Conservation (phyloP, 2,797 vertebrate species). For the Xiphophorus birchmanni region DNA sequence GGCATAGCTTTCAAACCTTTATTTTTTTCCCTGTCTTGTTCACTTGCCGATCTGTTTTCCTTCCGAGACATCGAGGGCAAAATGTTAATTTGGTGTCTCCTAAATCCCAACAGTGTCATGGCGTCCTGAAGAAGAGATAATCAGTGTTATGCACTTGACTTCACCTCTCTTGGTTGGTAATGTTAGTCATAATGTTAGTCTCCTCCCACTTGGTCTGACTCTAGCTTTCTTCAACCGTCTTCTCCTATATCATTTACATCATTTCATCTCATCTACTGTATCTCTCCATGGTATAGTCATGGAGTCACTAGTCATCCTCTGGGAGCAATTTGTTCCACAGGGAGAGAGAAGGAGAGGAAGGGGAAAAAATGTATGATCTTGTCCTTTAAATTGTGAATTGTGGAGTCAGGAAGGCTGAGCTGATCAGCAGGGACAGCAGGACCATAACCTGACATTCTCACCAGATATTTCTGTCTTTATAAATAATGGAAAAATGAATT, state of each 20-base stretch:
- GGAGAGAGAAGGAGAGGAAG: not conserved
- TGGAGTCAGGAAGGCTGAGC: not conserved
- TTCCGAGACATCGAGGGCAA: not conserved
- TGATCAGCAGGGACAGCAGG: not conserved
- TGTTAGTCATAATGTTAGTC: not conserved
- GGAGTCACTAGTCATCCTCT: not conserved
- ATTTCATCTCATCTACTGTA: not conserved
- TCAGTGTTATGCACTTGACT: not conserved
- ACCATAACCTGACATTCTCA: not conserved
- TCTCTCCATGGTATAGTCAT: not conserved
- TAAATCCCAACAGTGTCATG: not conserved
- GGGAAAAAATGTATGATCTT: not conserved
- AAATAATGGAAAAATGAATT: not conserved
- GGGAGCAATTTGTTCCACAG: slow-evolving; percentile 10
- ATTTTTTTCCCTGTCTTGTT: not conserved
- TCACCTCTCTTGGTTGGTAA: not conserved
- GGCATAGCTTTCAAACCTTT: not conserved
- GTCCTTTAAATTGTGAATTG: slow-evolving; percentile 3
- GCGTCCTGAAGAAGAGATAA: not conserved
- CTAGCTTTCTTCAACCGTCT: not conserved
- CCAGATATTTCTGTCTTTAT: not conserved
- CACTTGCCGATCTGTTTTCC: not conserved
- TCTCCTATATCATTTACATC: not conserved
- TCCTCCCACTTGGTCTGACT: not conserved
- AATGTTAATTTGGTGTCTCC: not conserved